Evolutionary conservation across 2,797 vertebrate species (phyloP).

Genomic region (Sebastes trivittatus): DNA sequence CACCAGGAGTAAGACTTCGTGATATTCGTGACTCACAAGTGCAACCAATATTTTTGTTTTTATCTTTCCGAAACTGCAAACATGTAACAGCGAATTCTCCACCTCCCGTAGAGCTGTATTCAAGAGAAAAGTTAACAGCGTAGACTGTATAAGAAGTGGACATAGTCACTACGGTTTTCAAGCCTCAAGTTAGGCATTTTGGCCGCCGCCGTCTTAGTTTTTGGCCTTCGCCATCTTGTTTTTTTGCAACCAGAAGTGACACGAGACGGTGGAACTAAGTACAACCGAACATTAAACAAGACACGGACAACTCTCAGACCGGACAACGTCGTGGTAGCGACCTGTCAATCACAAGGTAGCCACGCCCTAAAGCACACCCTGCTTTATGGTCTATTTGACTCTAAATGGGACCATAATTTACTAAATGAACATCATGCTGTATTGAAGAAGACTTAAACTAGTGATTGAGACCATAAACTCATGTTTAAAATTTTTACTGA

Average conservation of each 20-base stretch:
- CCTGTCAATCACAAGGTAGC: not conserved
- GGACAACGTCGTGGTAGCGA: too few relatives aligned
- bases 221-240: not conserved
- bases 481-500: not conserved
- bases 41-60: not conserved
- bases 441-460: not conserved
- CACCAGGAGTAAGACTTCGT: not conserved
- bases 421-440: not conserved
- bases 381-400: not conserved
- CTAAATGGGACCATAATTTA: not conserved
- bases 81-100: not conserved
- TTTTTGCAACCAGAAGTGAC: not conserved
- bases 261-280: too few relatives aligned
- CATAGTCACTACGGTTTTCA: not conserved
- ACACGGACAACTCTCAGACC: too few relatives aligned
- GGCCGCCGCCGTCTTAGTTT: not conserved
- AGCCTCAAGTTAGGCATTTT: not conserved
- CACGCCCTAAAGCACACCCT: not conserved
- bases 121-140: not conserved
- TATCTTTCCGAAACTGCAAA: not conserved
- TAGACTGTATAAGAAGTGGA: not conserved
- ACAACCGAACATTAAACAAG: too few relatives aligned
- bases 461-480: not conserved
- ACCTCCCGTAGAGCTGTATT: not conserved
- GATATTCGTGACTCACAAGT: not conserved